A percentile compares a stretch with the other conserved stretches of the same genome.
These are phyloP conservation scores for Gavia stellata DNA, from an alignment of 2,113 vertebrate genomes.

Conservation along the genomic window DNA sequence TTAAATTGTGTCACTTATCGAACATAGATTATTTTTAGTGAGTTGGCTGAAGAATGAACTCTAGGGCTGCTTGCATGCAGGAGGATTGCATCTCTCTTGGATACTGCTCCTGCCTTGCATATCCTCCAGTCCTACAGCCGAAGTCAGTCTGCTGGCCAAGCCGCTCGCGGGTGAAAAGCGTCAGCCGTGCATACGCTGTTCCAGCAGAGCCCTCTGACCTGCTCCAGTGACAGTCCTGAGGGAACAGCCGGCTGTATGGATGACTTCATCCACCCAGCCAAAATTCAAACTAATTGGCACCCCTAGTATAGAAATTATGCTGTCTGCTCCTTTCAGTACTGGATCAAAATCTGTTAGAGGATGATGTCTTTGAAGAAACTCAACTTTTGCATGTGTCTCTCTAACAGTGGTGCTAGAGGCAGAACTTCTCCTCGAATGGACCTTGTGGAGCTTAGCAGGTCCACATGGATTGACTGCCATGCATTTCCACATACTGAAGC, in stretches of 20 bases:
- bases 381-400: not conserved
- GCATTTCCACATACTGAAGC: not conserved
- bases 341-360: not conserved
- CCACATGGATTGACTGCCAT: accelerated
- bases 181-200: accelerated
- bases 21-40: not conserved
- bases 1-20: not conserved
- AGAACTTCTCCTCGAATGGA: not conserved
- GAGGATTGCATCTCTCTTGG: not conserved
- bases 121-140: no score
- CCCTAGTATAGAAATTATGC: accelerated
- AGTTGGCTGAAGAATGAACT: not conserved
- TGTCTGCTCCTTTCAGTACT: not conserved
- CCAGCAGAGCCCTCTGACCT: not conserved
- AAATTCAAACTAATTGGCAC: not conserved
- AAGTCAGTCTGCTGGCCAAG: not conserved
- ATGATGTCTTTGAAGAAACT: not conserved
- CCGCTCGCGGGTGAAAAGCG: not conserved
- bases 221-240: not conserved
- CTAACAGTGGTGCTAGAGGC: not conserved
- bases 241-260: not conserved
- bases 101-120: accelerated
- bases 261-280: not conserved
- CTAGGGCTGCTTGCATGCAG: not conserved
- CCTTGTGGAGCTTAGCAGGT: not conserved